Conservation (phyloP, 2,113 vertebrate species). For the Bombycilla garrulus region DNA sequence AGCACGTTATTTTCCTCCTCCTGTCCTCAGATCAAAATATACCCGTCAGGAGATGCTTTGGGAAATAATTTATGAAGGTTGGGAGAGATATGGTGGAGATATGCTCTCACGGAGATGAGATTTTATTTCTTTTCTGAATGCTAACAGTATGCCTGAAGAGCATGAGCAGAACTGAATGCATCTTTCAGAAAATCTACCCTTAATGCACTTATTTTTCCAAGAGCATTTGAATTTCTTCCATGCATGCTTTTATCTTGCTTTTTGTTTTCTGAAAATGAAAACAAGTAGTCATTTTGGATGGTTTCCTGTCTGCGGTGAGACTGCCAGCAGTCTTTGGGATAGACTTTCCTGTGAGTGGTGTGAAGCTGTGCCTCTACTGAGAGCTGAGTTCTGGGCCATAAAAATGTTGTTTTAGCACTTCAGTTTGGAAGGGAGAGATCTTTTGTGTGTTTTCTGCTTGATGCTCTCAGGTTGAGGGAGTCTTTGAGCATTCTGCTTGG, state of each 20-base stretch:
- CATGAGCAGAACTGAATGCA: not conserved
- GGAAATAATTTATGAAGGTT: not conserved
- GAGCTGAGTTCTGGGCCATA: not conserved
- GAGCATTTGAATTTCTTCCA: not conserved
- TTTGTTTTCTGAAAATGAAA: not conserved
- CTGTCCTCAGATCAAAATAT: not conserved
- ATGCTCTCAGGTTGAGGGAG: not conserved
- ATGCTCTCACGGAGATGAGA: not conserved
- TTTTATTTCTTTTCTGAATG: not conserved
- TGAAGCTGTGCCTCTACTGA: not conserved
- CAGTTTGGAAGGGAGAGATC: no score
- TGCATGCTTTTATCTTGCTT: not conserved
- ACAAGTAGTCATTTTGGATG: not conserved
- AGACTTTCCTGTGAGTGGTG: not conserved
- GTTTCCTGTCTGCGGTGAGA: not conserved
- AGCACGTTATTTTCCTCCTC: accelerated
- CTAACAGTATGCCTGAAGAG: not conserved
- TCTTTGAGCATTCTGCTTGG: not conserved
- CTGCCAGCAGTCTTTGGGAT: not conserved
- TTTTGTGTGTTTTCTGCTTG: not conserved
- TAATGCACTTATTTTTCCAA: not conserved
- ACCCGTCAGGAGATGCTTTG: not conserved
- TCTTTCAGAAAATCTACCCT: not conserved
- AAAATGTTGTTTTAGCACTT: not conserved
- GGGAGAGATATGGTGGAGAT: not conserved